phyloP scores from a whole-genome alignment of 2,888 invertebrate species.

The Cheilosia scutellata region DNA sequence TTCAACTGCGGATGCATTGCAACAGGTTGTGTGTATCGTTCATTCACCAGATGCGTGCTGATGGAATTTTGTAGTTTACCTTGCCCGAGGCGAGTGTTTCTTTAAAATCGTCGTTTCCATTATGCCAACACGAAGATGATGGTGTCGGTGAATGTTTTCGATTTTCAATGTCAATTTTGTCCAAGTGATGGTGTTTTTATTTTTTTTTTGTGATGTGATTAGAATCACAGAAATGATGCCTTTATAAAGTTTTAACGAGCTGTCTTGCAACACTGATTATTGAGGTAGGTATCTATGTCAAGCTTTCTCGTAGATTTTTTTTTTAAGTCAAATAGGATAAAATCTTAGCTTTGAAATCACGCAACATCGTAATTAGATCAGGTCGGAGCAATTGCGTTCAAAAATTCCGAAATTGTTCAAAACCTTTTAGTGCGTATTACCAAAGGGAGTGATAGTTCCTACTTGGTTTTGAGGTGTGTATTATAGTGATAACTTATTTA shows the following conservation, averaged over 20 bases:
- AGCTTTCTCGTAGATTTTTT: background rate
- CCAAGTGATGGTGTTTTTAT: constrained; percentile 6
- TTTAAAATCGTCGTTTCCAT: background rate
- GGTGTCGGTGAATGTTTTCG: background rate
- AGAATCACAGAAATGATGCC: background rate
- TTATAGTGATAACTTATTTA: no score
- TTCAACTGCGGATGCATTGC: constrained; percentile 19
- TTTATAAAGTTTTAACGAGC: background rate
- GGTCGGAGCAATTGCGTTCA: background rate
- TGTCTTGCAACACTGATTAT: background rate
- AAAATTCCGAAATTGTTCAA: background rate
- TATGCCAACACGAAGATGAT: constrained; percentile 5
- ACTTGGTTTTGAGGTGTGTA: no score
- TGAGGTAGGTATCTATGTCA: background rate
- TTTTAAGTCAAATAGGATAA: background rate
- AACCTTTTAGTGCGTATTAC: background rate
- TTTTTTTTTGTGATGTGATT: background rate
- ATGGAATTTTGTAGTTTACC: constrained; percentile 47
- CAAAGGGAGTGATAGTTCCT: no score
- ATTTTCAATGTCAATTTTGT: constrained; percentile 43
- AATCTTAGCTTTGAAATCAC: background rate
- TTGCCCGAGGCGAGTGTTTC: constrained; percentile 35
- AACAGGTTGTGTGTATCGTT: constrained; percentile 30
- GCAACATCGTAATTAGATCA: background rate
- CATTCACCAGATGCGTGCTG: constrained; percentile 25